Evolutionary conservation across 2,888 invertebrate genomes (phyloP), one percentile per base, ranked within the genome.

Genomic region (Watsonalla binaria): DNA sequence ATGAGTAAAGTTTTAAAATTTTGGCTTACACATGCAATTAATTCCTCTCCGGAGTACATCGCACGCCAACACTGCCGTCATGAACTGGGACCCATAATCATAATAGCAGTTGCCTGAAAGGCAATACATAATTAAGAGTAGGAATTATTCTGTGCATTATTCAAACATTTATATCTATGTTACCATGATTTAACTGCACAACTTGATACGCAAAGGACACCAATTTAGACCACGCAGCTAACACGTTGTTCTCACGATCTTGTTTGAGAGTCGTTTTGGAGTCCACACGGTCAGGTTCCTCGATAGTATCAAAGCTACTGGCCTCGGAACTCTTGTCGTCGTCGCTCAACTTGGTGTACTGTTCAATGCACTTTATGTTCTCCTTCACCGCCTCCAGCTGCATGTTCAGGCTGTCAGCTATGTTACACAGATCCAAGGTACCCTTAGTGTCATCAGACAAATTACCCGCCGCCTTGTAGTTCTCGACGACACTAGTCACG

Each of bases 121-220:
- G 59, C 11, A 0, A 42, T 24, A 24, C 24, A 24, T 24, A 24
- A 37, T 5, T 2, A 37, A 35, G 9, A 37, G 6, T 37, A 9
- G 37, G 6, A 6, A 8, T 6, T 37, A 37, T 37, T 9, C 4
- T 15, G 7, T 7, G n/a, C 46, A 48, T 39, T 45, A 45, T 47
- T 45, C 37, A 46, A 15, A 42, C 15, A 60, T 55, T 8, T 42
- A 47, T 48, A 34, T 49, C 35, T 15, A 48, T 24, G 70, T 72
- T 64, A 88, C 89, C 89, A 53, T 82, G 84, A 57, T 85, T 85
- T 13, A 84, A 65, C 59, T 82, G 78, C 51, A 84, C 76, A 8
- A 85, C 66, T 69, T 87, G 82, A 63, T 86, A 85, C 6, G 90
- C 86, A 59, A 88, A 87, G 5, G 83, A 78, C 9, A 90, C 89